Base-by-base conservation (phyloP, 2,113 vertebrate species). In the Epinephelus fuscoguttatus region DNA sequence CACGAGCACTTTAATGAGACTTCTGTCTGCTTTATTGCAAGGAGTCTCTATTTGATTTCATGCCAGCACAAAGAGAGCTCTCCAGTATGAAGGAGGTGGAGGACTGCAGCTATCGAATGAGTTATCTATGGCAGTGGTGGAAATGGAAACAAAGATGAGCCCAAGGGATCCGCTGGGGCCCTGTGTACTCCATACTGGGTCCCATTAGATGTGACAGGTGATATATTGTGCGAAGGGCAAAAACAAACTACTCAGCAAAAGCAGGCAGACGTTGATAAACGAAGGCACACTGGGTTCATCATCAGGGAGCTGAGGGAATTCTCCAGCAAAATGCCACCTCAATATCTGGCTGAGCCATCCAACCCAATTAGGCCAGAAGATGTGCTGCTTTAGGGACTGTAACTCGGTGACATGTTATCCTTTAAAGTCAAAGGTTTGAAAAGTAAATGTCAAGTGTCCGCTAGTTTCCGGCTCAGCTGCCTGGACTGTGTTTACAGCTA, bases 231-330 rank as follows among this genome's bases (percentile, higher is more conserved):
- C 83, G 61, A 88, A 88, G 91, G 88, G 92, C 88, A 94, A 95
- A 91, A 95, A 95, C 95, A 91, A 95, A 94, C 94, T 91, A 84
- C 93, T 95, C 94, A 94, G 94, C 94, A 93, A 89, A 94, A 95
- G 84, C 90, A 78, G 70, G 81, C 30, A 68, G 92, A 94, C 94
- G 75, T 84, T 95, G 95, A 95, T 95, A 95, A 94, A 95, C 59
- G 69, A 90, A 94, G 93, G 86, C 47, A 80, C 82, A 59, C 82
- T 56, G 82, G 78, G 69, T 92, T 91, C 93, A 80, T 90, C 83
- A 42, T 85, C 72, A 30, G 42, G 78, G 93, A 94, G 94, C 81
- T 71, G 33, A 10, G 94, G 95, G 94, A 95, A 89, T 92, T 93
- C 87, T 90, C 68, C 64, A 1, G 84, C 78, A 88, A 95, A 96